Base-by-base conservation (phyloP, 2,888 invertebrate genomes). In the Pyrrhia umbra region DNA sequence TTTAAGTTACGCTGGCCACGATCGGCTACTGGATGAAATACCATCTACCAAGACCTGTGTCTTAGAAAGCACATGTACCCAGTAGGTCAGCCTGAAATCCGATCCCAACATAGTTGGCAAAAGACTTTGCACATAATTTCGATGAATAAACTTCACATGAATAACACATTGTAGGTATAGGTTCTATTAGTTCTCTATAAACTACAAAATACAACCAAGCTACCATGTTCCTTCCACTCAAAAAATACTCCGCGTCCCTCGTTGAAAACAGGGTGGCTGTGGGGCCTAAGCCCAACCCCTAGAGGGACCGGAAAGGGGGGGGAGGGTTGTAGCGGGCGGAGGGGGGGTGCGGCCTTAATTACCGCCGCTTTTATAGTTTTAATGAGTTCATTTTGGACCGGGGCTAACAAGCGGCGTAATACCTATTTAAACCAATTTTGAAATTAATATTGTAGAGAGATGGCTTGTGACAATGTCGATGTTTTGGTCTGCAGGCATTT, bases 341-440 rank as follows among this genome's bases (percentile, higher is more conserved):
- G 75, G 80, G 85, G 86, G 88, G 87, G 88, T 85, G 87, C 85
- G 92, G 91, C 88, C 92, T 93, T 96, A 96, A 96, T 96, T 96
- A 96, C 96, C 96, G 95, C 95, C 94, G 96, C 96, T 96, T 96
- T 96, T 96, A 96, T 96, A 96, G 96, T 96, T 96, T 96, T 96
- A 96, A 96, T 96, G 96, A 96, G 96, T 96, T 96, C 96, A 96
- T 96, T 94, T 94, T 92, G 93, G 96, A 95, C 95, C 95, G 95
- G 95, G 94, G 95, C 95, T 95, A 96, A 96, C 94, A 95, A 95
- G 94, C 94, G 92, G 83, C 92, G 91, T 92, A 93, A 94, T 94
- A 91, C 92, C 91, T 93, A 93, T 95, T 94, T 93, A 92, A 94
- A 93, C 89, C 94, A 94, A 95, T 94, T 94, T 93, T 93, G 94